Evolutionary conservation across 2,113 vertebrate species (phyloP), one percentile per base, ranked within the genome.

Genomic region (Sinocyclocheilus maitianheensis): DNA sequence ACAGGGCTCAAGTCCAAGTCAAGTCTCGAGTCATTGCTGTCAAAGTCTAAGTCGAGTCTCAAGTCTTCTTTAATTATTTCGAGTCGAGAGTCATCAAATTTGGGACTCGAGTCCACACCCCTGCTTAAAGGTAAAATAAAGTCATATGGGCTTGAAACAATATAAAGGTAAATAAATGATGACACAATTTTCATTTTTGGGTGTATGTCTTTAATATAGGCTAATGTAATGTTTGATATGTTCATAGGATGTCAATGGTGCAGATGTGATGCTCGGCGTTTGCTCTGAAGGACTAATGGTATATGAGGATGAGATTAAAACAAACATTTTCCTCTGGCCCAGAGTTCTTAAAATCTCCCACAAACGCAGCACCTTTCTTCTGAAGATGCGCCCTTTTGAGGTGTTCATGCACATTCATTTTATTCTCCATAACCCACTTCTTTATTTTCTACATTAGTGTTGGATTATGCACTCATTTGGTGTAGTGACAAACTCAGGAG

Each of bases 311-410:
- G 97, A 97, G 67, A 93, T 98, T 92, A 96, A 97, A 93, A 99
- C 97, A 94, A 98, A 98, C 89, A 96, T 97, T 76, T 99, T 98
- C 90, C 95, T 96, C 3, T 99, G 98, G 98, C 97, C 97, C 83
- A 98, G 97, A 93, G 97, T 99, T 67, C 94, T 99, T 72, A 99
- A 99, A 94, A 97, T 99, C 91, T 99, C 97, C 63, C 98, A 99
- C 91, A 99, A 97, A 92, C 96, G 97, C 86, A 99, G 96, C 95
- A 98, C 96, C 92, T 99, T 99, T 93, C 97, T 97, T 46, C 97
- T 98, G 88, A 99, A 98, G 93, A 98, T 99, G 84, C 96, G 97
- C 0, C 94, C 97, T 3, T 97, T 97, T 60, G 97, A 99, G 96
- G 98, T 98, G 58, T 53, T 62, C 58, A 14, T 37, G 16, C 51